Base-by-base conservation (phyloP, 1,140 invertebrate genomes). In the Zaprionus nigranus region DNA sequence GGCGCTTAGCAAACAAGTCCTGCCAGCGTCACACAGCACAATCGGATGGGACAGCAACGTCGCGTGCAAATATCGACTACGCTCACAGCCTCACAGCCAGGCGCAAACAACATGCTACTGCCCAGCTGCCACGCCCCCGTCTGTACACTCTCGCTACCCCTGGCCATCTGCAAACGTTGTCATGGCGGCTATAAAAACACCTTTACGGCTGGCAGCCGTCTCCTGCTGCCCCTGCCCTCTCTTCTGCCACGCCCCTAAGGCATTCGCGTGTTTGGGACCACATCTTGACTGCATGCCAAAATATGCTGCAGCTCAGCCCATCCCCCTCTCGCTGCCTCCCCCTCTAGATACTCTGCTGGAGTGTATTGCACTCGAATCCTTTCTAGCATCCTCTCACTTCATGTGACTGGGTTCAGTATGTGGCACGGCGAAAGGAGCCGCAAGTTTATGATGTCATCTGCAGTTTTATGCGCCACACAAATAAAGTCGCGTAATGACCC, bases 241-340 rank as follows among this genome's bases (percentile, higher is more conserved):
- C 28, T 9, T 28, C 22, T 30, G 40, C 43, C 28, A 26, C 60
- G n/a, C 67, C 43, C 67, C 51, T 36, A 4, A 51, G 46, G 38
- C 46, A 5, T 13, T 24, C 53, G 51, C 56, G 54, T 56, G 57
- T 30, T 67, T 60, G 49, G 38, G 53, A 62, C n/a, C 67, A 58
- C 79, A 79, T 79, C 67, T 86, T 86, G 83, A 86, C 80, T 86
- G 84, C 73, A 78, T 82, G 82, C 82, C 82, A 86, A 88, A 88
- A 86, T 71, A 56, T 66, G 86, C 62, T 82, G 68, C 76, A 59
- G 15, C 60, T 58, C n/a, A 3, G 6, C n/a, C n/a, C n/a, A 6
- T 43, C 5, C 28, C 26, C 38, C 2, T n/a, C n/a, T n/a, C n/a
- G n/a, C 15, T 6, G n/a, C 17, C n/a, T n/a, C 2, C 40, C 66